Evolutionary conservation across 2,888 invertebrate species (phyloP).

Genomic region (Gymnocheta viridis): DNA sequence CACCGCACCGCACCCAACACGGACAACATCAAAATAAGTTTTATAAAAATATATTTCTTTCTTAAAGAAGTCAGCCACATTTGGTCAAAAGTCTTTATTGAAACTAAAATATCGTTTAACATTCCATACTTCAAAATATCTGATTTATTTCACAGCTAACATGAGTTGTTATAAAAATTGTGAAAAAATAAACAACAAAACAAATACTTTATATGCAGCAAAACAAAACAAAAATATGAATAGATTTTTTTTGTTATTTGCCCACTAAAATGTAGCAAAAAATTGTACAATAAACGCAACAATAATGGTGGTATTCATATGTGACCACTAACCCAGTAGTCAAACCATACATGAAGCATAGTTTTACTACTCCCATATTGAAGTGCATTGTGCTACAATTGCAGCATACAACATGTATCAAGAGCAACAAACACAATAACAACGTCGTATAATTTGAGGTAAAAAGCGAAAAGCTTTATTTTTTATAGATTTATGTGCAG

Average conservation of each 20-base stretch:
- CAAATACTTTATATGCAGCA: slow-evolving; percentile 47
- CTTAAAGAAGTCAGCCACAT: too few relatives aligned
- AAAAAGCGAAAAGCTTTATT: slow-evolving; percentile 56
- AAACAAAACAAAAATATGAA: slow-evolving; percentile 18
- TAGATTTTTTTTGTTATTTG: slow-evolving; percentile 17
- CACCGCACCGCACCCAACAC: too few relatives aligned
- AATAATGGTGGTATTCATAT: not conserved
- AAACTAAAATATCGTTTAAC: not conserved
- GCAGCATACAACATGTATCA: slow-evolving; percentile 61
- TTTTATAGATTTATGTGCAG: slow-evolving; percentile 43
- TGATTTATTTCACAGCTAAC: not conserved
- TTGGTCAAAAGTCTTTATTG: too few relatives aligned
- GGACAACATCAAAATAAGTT: too few relatives aligned
- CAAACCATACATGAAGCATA: slow-evolving; percentile 13
- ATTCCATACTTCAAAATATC: not conserved
- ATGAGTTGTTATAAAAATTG: slow-evolving; percentile 13
- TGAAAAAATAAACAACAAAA: slow-evolving; percentile 23
- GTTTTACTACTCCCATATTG: slow-evolving; percentile 10
- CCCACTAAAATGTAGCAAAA: slow-evolving; percentile 48
- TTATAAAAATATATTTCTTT: too few relatives aligned
- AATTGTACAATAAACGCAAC: not conserved
- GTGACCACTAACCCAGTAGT: slow-evolving; percentile 14
- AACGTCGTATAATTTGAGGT: slow-evolving; percentile 18
- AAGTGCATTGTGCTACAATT: slow-evolving; percentile 34
- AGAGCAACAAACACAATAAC: slow-evolving; percentile 31